Conservation (phyloP, 2,113 vertebrate species). For the Gadus macrocephalus region DNA sequence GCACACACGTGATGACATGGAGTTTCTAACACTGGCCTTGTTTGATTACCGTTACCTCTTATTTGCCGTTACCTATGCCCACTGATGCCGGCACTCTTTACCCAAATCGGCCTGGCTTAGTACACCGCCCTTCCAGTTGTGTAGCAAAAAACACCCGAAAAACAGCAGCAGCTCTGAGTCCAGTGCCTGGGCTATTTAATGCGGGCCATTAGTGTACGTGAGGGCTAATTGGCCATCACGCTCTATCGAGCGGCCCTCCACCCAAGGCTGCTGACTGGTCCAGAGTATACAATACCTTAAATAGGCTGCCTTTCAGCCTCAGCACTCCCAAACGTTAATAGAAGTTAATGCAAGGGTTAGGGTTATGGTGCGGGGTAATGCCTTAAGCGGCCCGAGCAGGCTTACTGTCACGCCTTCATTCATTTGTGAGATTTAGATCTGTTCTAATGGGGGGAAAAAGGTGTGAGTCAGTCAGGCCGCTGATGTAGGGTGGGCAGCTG, state of each 20-base stretch:
- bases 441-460: constrained; percentile 33
- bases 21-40: not conserved
- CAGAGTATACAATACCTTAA: constrained; percentile 44
- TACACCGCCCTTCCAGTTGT: not conserved
- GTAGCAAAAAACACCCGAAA: not conserved
- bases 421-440: constrained; percentile 36
- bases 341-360: constrained; percentile 35
- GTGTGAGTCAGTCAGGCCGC: constrained; percentile 11
- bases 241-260: constrained; percentile 48
- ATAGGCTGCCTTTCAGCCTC: constrained; percentile 16
- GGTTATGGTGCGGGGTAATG: constrained; percentile 8
- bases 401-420: constrained; percentile 7
- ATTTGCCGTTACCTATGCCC: too few relatives aligned
- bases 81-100: too few relatives aligned
- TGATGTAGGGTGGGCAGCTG: not conserved
- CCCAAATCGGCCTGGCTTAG: too few relatives aligned
- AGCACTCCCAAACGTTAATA: constrained; percentile 29
- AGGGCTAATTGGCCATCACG: constrained; percentile 63
- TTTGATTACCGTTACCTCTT: too few relatives aligned
- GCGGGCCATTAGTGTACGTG: constrained; percentile 55
- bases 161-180: constrained; percentile 40
- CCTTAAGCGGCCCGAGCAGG: constrained; percentile 20
- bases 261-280: constrained; percentile 42
- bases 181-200: constrained; percentile 50
- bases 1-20: not conserved